Evolutionary conservation across 2,888 invertebrate species (phyloP), one percentile per base, ranked within the genome.

Genomic region (Molanna angustata): DNA sequence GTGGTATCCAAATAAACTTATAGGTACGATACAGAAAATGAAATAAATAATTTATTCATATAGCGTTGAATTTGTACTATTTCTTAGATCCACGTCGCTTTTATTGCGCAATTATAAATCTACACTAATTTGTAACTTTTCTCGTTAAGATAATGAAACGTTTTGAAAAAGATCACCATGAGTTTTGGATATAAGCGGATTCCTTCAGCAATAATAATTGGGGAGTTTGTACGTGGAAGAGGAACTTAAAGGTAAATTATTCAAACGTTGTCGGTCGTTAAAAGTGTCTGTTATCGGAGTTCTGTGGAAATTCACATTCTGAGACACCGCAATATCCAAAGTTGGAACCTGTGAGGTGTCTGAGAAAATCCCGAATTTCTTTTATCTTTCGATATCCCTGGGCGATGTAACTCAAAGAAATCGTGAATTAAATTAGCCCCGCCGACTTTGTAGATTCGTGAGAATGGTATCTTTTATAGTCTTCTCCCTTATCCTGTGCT

Each of bases 401-500:
- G 57, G 57, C 57, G 47, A 20, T 41, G 47, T 27, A 47, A 57
- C 51, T 57, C 57, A 57, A 57, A 57, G 57, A 52, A 57, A 57
- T 57, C 53, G 54, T 43, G 57, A 57, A 57, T 57, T 54, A 54
- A 57, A 57, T 57, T 54, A 57, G 57, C 56, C 49, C 37, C 45
- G 50, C 37, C 50, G 50, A 50, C 50, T 50, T 50, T 50, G 44
- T 41, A 49, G 52, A 56, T 56, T 51, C 45, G 52, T 42, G 42
- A 46, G 48, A 43, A 22, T 49, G 39, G 32, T 54, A 49, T 37
- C 43, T 43, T 33, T 53, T 27, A 17, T 35, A 43, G 14, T n/a
- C 21, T 21, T 21, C 20, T 41, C 6, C 41, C 18, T 41, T 18
- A 33, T 21, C 18, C 31, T 11, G 19, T 19, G 27, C 35, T 39